Evolutionary conservation across 2,797 vertebrate genomes (phyloP).

Genomic region (Mormyrus proboscirostris): DNA sequence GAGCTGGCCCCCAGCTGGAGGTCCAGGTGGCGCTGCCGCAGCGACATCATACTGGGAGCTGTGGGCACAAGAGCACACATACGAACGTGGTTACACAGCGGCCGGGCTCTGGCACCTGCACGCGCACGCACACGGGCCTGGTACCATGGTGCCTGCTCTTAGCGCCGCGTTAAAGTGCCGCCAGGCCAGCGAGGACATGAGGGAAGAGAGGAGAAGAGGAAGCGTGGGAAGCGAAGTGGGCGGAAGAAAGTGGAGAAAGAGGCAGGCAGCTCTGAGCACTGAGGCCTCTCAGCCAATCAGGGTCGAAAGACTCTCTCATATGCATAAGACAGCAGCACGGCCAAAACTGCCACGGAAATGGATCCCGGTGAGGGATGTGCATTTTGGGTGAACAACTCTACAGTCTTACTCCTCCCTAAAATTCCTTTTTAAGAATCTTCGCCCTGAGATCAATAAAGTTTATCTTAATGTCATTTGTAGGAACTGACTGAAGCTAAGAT

Average conservation of each 20-base stretch:
- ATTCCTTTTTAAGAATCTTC: background rate
- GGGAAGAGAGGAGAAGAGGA: slow-evolving; percentile 28
- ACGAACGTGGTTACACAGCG: background rate
- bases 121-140: background rate
- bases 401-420: background rate
- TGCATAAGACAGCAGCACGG: background rate
- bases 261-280: background rate
- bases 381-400: background rate
- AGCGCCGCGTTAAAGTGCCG: background rate
- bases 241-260: background rate
- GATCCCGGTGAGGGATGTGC: background rate
- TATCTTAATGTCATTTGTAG: background rate
- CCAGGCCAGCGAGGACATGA: background rate
- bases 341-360: background rate
- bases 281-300: background rate
- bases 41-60: slow-evolving; percentile 72
- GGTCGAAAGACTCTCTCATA: background rate
- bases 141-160: background rate
- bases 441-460: background rate
- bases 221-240: background rate
- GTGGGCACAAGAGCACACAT: slow-evolving; percentile 21
- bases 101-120: background rate
- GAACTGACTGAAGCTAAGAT: background rate
- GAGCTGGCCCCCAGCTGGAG: slow-evolving; percentile 63
- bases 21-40: slow-evolving; percentile 77